Conservation (phyloP, 2,113 vertebrate species). For the Brachyistius frenatus region DNA sequence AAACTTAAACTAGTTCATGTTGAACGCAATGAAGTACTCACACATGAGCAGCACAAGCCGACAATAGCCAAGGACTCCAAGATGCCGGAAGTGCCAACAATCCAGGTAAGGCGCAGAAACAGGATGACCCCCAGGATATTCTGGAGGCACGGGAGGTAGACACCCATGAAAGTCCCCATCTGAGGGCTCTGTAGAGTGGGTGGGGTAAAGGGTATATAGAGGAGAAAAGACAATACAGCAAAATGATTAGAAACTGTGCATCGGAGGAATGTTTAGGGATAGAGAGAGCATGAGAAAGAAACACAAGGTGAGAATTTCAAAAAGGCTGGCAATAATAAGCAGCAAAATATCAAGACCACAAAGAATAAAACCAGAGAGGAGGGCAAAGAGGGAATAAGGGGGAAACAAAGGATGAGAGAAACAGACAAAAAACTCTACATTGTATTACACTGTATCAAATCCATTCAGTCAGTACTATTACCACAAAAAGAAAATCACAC, state of each 20-base stretch:
- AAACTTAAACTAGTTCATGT: not conserved
- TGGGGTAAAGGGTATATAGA: not conserved
- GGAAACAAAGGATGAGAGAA: not conserved
- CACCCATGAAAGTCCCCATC: constrained; percentile 98
- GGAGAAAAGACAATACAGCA: not conserved
- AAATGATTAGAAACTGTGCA: not conserved
- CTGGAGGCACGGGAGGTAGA: constrained; percentile 97
- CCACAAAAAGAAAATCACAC: too few species aligned
- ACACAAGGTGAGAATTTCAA: not conserved
- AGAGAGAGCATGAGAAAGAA: not conserved
- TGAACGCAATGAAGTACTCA: constrained; percentile 80
- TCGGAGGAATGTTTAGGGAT: not conserved
- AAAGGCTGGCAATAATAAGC: not conserved
- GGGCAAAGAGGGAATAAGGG: not conserved
- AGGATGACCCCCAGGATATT: constrained; percentile 98
- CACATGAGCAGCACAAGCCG: constrained; percentile 92
- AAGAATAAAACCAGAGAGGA: not conserved
- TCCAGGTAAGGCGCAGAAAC: constrained; percentile 96
- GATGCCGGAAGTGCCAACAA: constrained; percentile 94
- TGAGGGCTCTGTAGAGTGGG: constrained; percentile 85
- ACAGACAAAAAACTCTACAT: not conserved
- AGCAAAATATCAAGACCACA: too few species aligned
- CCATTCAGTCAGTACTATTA: too few species aligned
- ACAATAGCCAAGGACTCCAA: constrained; percentile 94
- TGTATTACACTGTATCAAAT: too few species aligned